Percentiles rank a stretch among this genome's conserved stretches.
These are phyloP conservation scores for Globia sparganii DNA, from an alignment of 2,888 invertebrate genomes.

Conservation along the genomic window DNA sequence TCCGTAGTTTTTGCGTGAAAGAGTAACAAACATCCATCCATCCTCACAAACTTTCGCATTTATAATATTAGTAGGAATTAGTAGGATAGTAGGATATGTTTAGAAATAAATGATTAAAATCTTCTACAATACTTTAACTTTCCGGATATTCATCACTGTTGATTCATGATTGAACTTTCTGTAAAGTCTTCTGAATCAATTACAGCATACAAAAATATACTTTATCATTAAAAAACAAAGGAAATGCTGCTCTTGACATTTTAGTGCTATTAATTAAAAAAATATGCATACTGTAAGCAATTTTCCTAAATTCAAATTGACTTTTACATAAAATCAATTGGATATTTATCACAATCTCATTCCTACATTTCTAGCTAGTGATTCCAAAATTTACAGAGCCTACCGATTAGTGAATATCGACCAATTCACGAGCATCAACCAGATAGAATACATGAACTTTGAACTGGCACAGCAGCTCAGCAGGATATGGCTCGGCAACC, in stretches of 20 bases:
- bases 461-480: constrained; percentile 83
- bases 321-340: background rate
- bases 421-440: constrained; percentile 80
- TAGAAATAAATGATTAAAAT: background rate
- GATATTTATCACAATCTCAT: background rate
- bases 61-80: too few species aligned
- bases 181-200: background rate
- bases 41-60: too few species aligned
- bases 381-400: constrained; percentile 70
- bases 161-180: background rate
- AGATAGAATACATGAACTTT: constrained; percentile 81
- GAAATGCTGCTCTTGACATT: background rate
- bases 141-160: background rate
- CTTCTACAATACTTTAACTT: background rate
- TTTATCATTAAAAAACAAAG: background rate
- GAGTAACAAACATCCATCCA: too few species aligned
- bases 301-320: background rate
- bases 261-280: background rate
- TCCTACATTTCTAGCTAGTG: background rate
- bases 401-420: constrained; percentile 75
- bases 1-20: too few species aligned
- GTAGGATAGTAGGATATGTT: too few species aligned
- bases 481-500: constrained; percentile 86
- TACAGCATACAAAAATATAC: background rate
- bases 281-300: background rate